Evolutionary conservation across 2,797 vertebrate species (phyloP), one percentile per base, ranked within the genome.

Genomic region (Pseudopleuronectes americanus): DNA sequence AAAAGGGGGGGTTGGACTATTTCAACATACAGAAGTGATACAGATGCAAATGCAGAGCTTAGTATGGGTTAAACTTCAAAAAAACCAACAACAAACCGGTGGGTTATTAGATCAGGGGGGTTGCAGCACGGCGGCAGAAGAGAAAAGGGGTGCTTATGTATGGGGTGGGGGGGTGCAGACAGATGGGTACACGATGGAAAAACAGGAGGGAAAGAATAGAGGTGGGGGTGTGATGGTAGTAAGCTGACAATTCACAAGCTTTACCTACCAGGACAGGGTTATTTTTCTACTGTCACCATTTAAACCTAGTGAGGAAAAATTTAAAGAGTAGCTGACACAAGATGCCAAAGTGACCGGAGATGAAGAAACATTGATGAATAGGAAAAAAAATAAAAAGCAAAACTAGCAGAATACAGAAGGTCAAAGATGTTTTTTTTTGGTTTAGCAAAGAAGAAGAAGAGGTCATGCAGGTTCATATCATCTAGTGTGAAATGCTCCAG

Each of bases 251-350:
- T 60, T 90, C 82, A 90, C 89, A 92, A 92, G 90, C 90, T 80
- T 92, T 95, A 96, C 95, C 94, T 95, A 96, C 95, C 94, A 91
- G 93, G 89, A 91, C 43, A 92, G 92, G 91, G 92, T 93, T 94
- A 94, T 94, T 93, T 94, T 92, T 94, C 93, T 95, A 95, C 89
- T 91, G 94, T 94, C 94, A 94, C 87, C 94, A 94, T 86, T 95
- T 95, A 96, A 90, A 95, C 95, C 94, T 95, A 94, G 92, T 94
- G 90, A 94, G 92, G 93, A 95, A 90, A 95, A 89, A 94, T 93
- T 91, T 94, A 91, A 90, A 95, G 80, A 94, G 91, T 79, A 90
- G 92, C 94, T 94, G 92, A 94, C 94, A 94, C 90, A 90, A 80
- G 83, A 88, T 92, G 93, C 88, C 88, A 84, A 89, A 90, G 92